Base-by-base conservation (phyloP, 1,140 invertebrate genomes). In the Bombyx mori region DNA sequence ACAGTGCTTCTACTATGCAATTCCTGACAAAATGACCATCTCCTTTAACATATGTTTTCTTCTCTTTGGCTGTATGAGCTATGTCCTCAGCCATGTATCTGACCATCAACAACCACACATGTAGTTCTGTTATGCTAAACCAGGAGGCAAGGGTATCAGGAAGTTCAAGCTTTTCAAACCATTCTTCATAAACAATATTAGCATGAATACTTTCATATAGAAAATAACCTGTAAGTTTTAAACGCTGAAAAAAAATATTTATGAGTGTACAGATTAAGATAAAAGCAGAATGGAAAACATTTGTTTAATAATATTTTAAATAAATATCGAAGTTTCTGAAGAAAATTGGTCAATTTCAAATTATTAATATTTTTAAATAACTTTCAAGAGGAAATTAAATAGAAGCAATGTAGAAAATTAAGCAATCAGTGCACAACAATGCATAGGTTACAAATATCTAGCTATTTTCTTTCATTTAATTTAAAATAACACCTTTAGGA, bases 81-180 rank as follows among this genome's bases (percentile, higher is more conserved):
- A 80, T 54, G 63, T 91, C 93, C 82, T 95, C 93, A 35, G 92
- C 91, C 93, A 96, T 96, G 6, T 92, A 90, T 49, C 95, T 89
- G 10, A 92, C 89, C 73, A 93, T 86, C 7, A 96, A 65, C 88
- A 97, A 91, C 96, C 96, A 97, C 1, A 96, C 89, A 79, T 97
- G 95, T 12, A 97, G 81, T 79, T 96, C 95, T 2, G 93, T 95
- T 3, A 96, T 84, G 2, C 92, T 74, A 79, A 95, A 97, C 95
- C 95, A 96, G 1, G 95, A 95, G 65, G 90, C 90, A 76, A 95
- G 95, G 44, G 94, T 95, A 66, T 97, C 95, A 22, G 91, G 89
- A 73, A 96, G 79, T 49, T 92, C 84, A 57, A 93, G 92, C 72
- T 91, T 90, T 89, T 88, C 68, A 86, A 93, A 91, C 83, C 91